Percentiles rank a stretch among this genome's conserved stretches.
Conservation (phyloP, 1,140 invertebrate genomes). For the Lordiphosa collinella region DNA sequence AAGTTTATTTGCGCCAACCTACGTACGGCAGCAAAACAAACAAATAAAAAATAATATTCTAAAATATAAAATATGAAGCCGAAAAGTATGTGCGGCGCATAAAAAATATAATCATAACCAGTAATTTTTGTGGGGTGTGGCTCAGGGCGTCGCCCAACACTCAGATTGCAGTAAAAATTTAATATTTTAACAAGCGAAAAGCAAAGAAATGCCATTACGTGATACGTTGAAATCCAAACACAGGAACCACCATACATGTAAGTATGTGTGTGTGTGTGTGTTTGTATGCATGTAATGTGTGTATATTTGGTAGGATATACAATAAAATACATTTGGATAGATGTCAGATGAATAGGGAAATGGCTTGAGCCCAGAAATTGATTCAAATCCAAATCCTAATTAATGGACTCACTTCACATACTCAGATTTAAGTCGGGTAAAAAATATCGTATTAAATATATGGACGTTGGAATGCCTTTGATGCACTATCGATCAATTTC, state of each 20-base stretch:
- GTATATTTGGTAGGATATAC: not conserved
- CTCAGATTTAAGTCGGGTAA: too few species aligned
- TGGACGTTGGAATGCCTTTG: too few species aligned
- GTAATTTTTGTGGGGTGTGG: conserved; percentile 14
- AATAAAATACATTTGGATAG: conserved; percentile 47
- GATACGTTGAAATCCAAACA: conserved; percentile 34
- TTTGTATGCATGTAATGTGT: conserved; percentile 19
- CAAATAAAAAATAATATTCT: conserved; percentile 75
- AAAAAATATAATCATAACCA: conserved; percentile 65
- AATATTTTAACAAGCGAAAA: conserved; percentile 68
- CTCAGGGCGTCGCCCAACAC: conserved; percentile 9
- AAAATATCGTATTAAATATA: too few species aligned
- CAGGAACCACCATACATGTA: not conserved
- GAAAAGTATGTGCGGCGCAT: conserved; percentile 53
- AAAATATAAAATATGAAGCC: conserved; percentile 59
- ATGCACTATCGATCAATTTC: too few species aligned
- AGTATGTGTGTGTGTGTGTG: conserved; percentile 5
- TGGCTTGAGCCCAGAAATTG: conserved; percentile 7
- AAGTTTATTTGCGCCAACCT: conserved; percentile 64
- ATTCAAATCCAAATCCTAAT: too few species aligned
- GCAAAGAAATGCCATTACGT: conserved; percentile 66
- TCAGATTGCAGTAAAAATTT: conserved; percentile 55
- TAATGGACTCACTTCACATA: too few species aligned
- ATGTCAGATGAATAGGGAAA: conserved; percentile 27
- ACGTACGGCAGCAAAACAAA: conserved; percentile 40